These are phyloP conservation scores for Falco novaeseelandiae DNA, from an alignment of 2,797 vertebrate genomes.

Conservation along the genomic window DNA sequence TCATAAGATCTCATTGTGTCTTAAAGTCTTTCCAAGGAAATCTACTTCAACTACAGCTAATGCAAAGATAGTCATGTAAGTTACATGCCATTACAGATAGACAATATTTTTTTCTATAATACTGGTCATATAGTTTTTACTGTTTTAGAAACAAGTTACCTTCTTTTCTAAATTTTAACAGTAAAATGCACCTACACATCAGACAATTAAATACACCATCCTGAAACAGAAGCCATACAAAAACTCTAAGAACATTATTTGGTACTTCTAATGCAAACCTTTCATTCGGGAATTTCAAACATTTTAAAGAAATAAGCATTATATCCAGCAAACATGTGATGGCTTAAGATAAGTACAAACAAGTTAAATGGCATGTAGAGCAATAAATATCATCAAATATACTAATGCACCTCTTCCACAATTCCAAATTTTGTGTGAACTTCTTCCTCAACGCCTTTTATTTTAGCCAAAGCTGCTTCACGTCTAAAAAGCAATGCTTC, in stretches of 20 bases:
- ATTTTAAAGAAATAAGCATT: neutral
- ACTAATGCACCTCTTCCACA: constrained; percentile 75
- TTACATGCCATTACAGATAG: neutral
- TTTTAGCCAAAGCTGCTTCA: constrained; percentile 79
- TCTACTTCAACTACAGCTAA: neutral
- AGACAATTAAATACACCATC: neutral
- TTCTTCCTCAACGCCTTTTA: constrained; percentile 82
- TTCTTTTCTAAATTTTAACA: neutral
- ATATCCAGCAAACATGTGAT: neutral
- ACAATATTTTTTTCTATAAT: neutral
- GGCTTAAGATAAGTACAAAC: neutral
- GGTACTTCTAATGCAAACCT: neutral
- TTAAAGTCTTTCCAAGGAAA: neutral
- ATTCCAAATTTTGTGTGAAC: constrained; percentile 75
- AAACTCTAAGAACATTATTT: neutral
- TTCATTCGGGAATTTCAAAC: neutral
- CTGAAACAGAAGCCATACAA: neutral
- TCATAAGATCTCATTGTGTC: neutral
- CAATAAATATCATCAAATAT: neutral
- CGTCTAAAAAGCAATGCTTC: constrained; percentile 81
- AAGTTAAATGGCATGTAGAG: neutral
- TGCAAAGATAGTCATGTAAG: neutral
- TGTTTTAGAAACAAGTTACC: neutral
- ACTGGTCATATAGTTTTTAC: neutral
- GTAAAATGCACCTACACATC: neutral